Evolutionary conservation across 2,888 invertebrate genomes (phyloP).

Genomic region (Tholera decimalis): DNA sequence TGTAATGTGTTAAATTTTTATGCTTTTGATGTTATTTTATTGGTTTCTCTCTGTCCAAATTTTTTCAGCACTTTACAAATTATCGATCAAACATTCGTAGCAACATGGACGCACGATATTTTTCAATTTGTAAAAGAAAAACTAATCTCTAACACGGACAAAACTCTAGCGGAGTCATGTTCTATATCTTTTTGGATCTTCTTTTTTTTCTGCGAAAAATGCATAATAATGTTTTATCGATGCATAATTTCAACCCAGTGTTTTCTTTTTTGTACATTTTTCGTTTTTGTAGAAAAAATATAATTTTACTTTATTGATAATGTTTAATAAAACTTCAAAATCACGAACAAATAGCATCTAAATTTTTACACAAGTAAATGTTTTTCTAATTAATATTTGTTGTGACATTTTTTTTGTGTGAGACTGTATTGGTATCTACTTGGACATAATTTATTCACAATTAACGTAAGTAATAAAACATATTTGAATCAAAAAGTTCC

Average conservation of each 20-base stretch:
- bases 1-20: constrained; percentile 43
- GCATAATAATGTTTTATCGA: constrained; percentile 63
- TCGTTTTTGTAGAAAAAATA: constrained; percentile 20
- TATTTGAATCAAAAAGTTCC: constrained; percentile 69
- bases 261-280: constrained; percentile 40
- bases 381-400: neutral
- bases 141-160: constrained; percentile 59
- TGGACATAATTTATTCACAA: constrained; percentile 57
- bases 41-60: constrained; percentile 50
- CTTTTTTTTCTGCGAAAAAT: constrained; percentile 43
- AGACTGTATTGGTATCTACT: constrained; percentile 55
- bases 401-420: constrained; percentile 35
- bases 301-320: constrained; percentile 4
- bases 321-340: neutral
- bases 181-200: constrained; percentile 31
- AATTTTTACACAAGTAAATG: neutral
- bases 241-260: constrained; percentile 60
- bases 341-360: constrained; percentile 21
- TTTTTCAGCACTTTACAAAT: constrained; percentile 52
- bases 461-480: constrained; percentile 55
- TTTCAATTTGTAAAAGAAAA: constrained; percentile 38
- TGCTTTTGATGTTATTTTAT: constrained; percentile 47
- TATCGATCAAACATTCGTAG: constrained; percentile 66
- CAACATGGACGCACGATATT: constrained; percentile 52
- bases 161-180: constrained; percentile 39